Percentiles rank a stretch among this genome's conserved stretches.
These are phyloP conservation scores for Torymus auratus DNA, from an alignment of 2,888 invertebrate genomes.

Conservation along the genomic window DNA sequence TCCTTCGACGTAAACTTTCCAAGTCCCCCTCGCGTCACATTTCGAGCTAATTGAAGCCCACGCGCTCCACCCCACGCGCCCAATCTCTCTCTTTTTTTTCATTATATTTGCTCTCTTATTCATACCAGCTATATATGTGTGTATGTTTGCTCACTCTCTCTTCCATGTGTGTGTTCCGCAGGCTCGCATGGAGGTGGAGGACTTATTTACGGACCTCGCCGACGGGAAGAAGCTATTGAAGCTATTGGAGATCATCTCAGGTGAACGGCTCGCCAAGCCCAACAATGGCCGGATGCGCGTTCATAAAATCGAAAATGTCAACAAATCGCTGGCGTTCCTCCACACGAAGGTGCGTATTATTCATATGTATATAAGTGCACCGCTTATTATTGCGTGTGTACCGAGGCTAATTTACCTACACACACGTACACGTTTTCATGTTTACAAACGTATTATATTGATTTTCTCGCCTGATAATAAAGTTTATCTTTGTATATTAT, in stretches of 20 bases:
- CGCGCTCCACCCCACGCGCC: neutral
- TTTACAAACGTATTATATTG: no score
- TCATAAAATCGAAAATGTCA: conserved; percentile 99
- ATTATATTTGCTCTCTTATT: conserved; percentile 28
- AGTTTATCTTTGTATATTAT: no score
- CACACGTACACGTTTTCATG: no score
- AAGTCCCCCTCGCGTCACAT: no score
- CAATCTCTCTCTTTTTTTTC: neutral
- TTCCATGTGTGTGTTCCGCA: conserved; percentile 74
- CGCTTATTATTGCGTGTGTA: neutral
- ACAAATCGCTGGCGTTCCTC: conserved; percentile 96
- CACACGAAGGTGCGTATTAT: conserved; percentile 87
- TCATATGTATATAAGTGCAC: conserved; percentile 12
- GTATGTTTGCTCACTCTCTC: neutral
- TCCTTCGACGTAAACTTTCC: no score
- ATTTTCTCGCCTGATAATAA: no score
- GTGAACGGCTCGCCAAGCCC: conserved; percentile 97
- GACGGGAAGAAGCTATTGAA: conserved; percentile 95
- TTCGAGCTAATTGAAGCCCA: neutral
- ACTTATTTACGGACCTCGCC: conserved; percentile 96
- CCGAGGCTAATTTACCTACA: no score
- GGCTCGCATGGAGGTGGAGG: conserved; percentile 98
- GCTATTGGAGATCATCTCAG: conserved; percentile 98
- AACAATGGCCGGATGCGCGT: conserved; percentile 97
- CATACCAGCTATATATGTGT: neutral